Base-by-base conservation (phyloP, 53 echinoderm and acorn worm species). In the Temnopleurus reevesii region DNA sequence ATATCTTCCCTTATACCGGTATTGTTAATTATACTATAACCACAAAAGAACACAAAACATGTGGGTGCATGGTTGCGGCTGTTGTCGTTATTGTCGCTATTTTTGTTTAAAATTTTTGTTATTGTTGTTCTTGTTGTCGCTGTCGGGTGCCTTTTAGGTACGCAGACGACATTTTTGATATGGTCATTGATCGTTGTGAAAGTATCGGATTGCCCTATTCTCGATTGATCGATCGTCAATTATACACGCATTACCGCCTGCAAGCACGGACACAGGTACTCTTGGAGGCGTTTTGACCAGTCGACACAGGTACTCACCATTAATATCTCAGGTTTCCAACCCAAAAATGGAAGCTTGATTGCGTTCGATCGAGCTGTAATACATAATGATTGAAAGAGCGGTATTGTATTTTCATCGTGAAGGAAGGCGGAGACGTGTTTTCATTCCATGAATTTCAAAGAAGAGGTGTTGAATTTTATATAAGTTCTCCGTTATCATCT, bases 191-290 rank as follows among this genome's bases (percentile, higher is more conserved):
- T 71, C 23, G 71, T 38, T 71, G 1, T 71, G 38, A n/a, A 30
- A 71, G 71, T 71, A 71, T 71, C 71, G 71, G 7, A 71, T 71
- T 41, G 71, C 71, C 21, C 71, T n/a, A n/a, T 41, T 8, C 71
- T 41, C 71, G 21, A 43, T 71, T 1, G 41, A 66, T 71, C 23
- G 71, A 71, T 71, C 71, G 44, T 36, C 21, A 71, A 71, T 71
- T 71, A 71, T n/a, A 21, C 43, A 17, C n/a, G 71, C 71, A 71
- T 71, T 71, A 71, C 7, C 41, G 41, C 71, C 71, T n/a, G 41
- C n/a, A 41, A 36, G 71, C 71, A 41, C 41, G 71, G 71, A 4
- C 8, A 71, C 21, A 38, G 71, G 10, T 1, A 36, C 8, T 41
- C 23, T 71, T 71, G 71, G 1, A 71, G 71, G 71, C 23, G 71